Evolutionary conservation across 2,113 vertebrate species (phyloP).

Genomic region (Sisor rabdophorus): DNA sequence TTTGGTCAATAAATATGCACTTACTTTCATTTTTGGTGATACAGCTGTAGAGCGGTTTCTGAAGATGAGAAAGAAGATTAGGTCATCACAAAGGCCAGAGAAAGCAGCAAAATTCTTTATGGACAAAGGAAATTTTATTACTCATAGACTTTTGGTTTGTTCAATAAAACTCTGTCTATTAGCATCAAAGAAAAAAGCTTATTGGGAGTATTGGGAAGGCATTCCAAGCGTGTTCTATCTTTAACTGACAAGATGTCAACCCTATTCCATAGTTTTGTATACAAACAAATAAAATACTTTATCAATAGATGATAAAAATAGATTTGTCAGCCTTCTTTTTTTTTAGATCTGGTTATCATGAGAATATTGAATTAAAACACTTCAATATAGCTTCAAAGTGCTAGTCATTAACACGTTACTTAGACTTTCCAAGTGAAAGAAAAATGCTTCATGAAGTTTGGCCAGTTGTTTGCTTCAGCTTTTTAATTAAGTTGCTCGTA

Average conservation of each 20-base stretch:
- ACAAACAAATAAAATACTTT: background rate
- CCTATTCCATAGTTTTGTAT: constrained; percentile 20
- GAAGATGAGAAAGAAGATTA: constrained; percentile 63
- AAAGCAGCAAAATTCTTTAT: constrained; percentile 11
- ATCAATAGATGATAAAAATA: too few species aligned
- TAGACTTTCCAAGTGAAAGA: constrained; percentile 10
- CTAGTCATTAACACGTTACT: constrained; percentile 31
- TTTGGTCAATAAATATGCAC: constrained; percentile 51
- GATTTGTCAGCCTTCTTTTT: background rate
- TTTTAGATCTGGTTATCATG: constrained; percentile 6
- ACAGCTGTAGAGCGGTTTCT: constrained; percentile 97
- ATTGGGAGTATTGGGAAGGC: background rate
- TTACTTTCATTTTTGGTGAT: constrained; percentile 99
- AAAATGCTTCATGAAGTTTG: constrained; percentile 16
- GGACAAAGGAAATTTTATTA: constrained; percentile 18
- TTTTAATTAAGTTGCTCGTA: constrained; percentile 26
- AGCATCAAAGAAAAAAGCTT: constrained; percentile 12
- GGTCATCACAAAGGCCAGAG: background rate
- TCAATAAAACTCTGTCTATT: constrained; percentile 7
- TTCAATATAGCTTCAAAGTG: background rate
- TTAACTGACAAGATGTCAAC: background rate
- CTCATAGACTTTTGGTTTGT: constrained; percentile 13
- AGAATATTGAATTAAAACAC: background rate
- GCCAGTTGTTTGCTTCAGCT: constrained; percentile 28
- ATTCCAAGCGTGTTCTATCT: constrained; percentile 22